These are phyloP conservation scores for Progne subis DNA, from an alignment of 2,113 vertebrate species.

Conservation along the genomic window DNA sequence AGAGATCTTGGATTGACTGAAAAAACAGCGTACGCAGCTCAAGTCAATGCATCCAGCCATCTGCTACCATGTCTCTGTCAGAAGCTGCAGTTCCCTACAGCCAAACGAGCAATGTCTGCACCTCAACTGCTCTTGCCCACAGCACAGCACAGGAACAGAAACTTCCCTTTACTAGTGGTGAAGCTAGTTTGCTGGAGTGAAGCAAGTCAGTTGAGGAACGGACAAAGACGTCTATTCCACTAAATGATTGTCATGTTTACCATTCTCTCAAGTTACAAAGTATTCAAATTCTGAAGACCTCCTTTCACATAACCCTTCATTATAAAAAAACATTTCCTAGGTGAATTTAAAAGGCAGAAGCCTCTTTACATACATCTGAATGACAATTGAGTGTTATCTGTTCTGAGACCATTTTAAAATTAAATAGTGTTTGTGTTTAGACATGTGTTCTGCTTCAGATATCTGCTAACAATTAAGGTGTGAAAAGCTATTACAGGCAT, in stretches of 20 bases:
- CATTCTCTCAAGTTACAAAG: not conserved
- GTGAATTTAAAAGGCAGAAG: not conserved
- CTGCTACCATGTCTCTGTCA: not conserved
- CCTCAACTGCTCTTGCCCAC: not conserved
- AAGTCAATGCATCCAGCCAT: not conserved
- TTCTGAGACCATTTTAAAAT: not conserved
- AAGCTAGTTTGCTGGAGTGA: not conserved
- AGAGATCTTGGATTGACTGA: not conserved
- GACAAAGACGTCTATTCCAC: not conserved
- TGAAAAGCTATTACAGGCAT: not conserved
- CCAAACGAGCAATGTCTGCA: not conserved
- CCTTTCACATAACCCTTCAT: not conserved
- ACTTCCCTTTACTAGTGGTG: not conserved
- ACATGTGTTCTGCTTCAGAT: not conserved
- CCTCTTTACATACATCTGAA: not conserved
- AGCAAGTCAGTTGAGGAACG: not conserved
- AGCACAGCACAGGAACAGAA: not conserved
- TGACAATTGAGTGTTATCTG: not conserved
- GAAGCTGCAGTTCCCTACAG: not conserved
- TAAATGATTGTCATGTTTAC: not conserved
- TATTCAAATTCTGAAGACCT: not conserved
- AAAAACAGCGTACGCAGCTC: not conserved
- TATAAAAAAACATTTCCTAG: not conserved
- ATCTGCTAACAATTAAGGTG: not conserved
- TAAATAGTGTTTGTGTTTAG: not conserved